Evolutionary conservation across 1,140 invertebrate genomes (phyloP), one percentile per base, ranked within the genome.

Genomic region (Brachionus angularis): DNA sequence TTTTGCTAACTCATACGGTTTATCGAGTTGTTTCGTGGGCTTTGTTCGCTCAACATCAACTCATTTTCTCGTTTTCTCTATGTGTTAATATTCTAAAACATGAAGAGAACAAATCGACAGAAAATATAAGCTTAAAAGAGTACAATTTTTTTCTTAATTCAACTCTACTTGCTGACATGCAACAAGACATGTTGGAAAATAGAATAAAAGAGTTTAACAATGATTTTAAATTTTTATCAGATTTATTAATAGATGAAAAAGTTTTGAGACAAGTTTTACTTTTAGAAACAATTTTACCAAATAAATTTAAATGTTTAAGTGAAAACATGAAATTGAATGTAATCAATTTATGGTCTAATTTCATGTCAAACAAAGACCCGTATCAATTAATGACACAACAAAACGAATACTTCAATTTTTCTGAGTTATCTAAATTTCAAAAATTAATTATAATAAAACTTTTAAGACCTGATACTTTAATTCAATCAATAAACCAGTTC

Each of bases 11-110:
- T n/a, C 7, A 70, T 21, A 70, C 47, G 18, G 31, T 70, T 0
- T 53, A 70, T n/a, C 33, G 52, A 53, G 33, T 70, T 5, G 67
- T 70, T 14, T 52, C 47, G n/a, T 70, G 67, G 67, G 46, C 29
- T 5, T 8, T 81, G 25, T 81, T 81, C 73, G 75, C 77, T 29
- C 73, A 75, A 44, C 80, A 81, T 71, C 78, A 81, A 75, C 73
- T 81, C 16, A 77, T 77, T 14, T 81, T 80, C 73, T 79, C 79
- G 14, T 80, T 80, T 71, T 74, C 80, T 8, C 5, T 67, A 12
- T 46, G 39, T 12, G 31, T 67, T 0, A 67, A 67, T 23, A 67
- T 67, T 47, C 27, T 50, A 10, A 67, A 50, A 21, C 62, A 67
- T 46, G 62, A 49, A 31, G 36, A 34, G 33, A 39, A 34, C 21